Base-by-base conservation (phyloP, 2,797 vertebrate species). In the Lacerta bilineata region DNA sequence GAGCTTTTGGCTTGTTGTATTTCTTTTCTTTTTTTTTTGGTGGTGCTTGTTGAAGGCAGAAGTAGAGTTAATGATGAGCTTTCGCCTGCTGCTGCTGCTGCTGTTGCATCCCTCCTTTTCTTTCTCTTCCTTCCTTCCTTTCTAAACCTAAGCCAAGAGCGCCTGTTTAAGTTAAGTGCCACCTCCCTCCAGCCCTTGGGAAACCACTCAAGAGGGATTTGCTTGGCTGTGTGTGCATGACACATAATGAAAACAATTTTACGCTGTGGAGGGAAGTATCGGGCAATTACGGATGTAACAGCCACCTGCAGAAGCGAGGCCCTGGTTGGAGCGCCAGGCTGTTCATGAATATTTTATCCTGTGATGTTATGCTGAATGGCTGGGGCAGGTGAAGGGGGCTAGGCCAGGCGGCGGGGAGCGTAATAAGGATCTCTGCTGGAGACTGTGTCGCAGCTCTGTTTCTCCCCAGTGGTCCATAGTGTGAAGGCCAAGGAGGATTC, bases 241-340 rank as follows among this genome's bases (percentile, higher is more conserved):
- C 98, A 98, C 98, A 99, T 99, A 99, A 99, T 99, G 98, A 99
- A 99, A 99, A 99, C 98, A 99, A 99, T 99, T 99, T 99, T 98
- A 99, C 98, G 98, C 98, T 98, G 97, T 96, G 95, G 97, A 99
- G 98, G 98, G 98, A 98, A 98, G 98, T 98, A 98, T 98, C 95
- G 96, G 98, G 98, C 98, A 99, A 99, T 99, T 99, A 99, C 98
- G 97, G 98, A 98, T 98, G 98, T 98, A 98, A 99, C 98, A 98
- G 99, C 98, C 99, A 99, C 99, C 99, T 99, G 99, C 99, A 99
- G 98, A 97, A 98, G 97, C 95, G 91, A 97, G 97, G 96, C 97
- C 97, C 97, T 97, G 95, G 94, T 95, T 77, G 96, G 95, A 97
- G 97, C 97, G 94, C 96, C 95, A 97, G 95, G 95, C 92, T 96